Base-by-base conservation (phyloP, 2,888 invertebrate species). In the Lasioglossum vierecki region DNA sequence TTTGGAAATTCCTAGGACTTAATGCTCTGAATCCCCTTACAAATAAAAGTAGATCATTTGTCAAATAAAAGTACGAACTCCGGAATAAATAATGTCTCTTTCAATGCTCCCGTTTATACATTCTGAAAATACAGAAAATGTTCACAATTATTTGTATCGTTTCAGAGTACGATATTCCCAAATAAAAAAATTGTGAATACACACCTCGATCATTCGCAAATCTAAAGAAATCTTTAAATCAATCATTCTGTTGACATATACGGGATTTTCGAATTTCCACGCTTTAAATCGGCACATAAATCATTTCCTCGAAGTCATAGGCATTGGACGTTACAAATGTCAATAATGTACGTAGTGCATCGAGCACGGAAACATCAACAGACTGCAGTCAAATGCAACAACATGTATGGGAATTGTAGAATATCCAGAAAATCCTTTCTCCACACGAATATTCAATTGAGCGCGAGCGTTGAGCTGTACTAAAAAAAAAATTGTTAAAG, bases 261-360 rank as follows among this genome's bases (percentile, higher is more conserved):
- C 30, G 63, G 13, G 63, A 63, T 63, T 63, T 63, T 63, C 15
- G 15, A 63, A 63, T 63, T 63, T 63, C 30, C 30, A 63, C 30
- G 63, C 15, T 63, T 63, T 30, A 30, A 63, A 63, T 63, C 63
- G 30, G 2, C 6, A 30, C 63, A 63, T 63, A 63, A 63, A 63
- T 63, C 76, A 63, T n/a, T 41, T 18, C 18, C 4, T 30, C 26
- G 76, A 26, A 76, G 57, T 63, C 63, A 63, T 63, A 63, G 30
- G 30, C 30, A 63, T 63, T 30, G 63, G 6, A 49, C 35, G 35
- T 30, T 57, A n/a, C 53, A 30, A 53, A 30, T 57, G 46, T 75
- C 39, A 30, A 63, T 63, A 63, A 63, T 63, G 30, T 63, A 30
- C 63, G 15, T 30, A 30, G 30, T 30, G 63, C 30, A 63, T 30